phyloP scores from a whole-genome alignment of 92 coral and sea anemone genomes.

The Siderastrea radians region DNA sequence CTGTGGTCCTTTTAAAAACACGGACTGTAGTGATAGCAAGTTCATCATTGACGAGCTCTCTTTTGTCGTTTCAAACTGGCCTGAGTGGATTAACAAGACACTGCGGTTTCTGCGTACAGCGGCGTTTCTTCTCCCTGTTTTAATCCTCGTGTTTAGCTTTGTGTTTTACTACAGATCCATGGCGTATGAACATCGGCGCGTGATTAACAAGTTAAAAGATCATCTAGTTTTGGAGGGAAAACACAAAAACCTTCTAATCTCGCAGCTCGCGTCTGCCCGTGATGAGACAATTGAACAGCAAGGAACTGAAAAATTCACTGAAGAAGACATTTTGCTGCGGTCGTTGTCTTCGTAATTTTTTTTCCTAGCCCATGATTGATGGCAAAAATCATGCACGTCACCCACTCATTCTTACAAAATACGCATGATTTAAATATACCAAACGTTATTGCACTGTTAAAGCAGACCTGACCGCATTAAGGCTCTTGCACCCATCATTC shows the following conservation, averaged over 20 bases:
- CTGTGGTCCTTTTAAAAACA: constrained; percentile 91
- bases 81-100: constrained; percentile 76
- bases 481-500: too few relatives aligned
- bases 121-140: constrained; percentile 86
- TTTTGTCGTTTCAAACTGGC: constrained; percentile 80
- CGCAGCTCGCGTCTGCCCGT: constrained; percentile 25
- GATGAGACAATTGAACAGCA: not conserved
- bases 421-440: too few relatives aligned
- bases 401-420: too few relatives aligned
- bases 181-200: constrained; percentile 81
- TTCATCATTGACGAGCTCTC: constrained; percentile 80
- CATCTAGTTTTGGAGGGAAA: constrained; percentile 89
- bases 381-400: too few relatives aligned
- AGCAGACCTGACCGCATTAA: too few relatives aligned
- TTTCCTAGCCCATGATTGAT: too few relatives aligned
- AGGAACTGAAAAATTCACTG: constrained; percentile 25
- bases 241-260: constrained; percentile 55
- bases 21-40: constrained; percentile 58
- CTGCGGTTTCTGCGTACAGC: constrained; percentile 82
- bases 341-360: not conserved
- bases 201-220: constrained; percentile 82
- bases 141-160: constrained; percentile 59
- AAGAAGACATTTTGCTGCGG: constrained; percentile 38
- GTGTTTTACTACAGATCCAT: constrained; percentile 90
- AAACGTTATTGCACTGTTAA: too few relatives aligned